Base-by-base conservation (phyloP, 2,797 vertebrate genomes). In the Eospalax fontanierii region DNA sequence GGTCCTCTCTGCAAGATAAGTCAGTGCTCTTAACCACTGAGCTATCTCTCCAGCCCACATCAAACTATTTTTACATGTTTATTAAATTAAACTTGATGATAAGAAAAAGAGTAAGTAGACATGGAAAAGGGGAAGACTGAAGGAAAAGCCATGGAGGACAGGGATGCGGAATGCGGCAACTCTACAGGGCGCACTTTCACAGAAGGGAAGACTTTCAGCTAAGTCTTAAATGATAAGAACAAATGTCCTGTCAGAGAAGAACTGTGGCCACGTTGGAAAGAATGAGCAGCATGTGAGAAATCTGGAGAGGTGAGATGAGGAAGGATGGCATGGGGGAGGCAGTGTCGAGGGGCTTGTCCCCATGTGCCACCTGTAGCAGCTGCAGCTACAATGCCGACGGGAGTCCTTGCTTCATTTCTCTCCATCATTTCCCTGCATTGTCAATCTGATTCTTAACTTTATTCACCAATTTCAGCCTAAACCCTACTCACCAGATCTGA, bases 61-160 rank as follows among this genome's bases (percentile, higher is more conserved):
- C n/a, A 38, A 78, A 82, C 46, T 68, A 73, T 70, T 96, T 90
- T 81, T 85, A 74, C 28, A 38, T 88, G 61, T 59, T 75, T 40
- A 90, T 70, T 78, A 76, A 66, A 75, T 35, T 59, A 92, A 87
- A 74, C 10, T 74, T 68, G 85, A 94, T 50, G 12, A 54, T 9
- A 92, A 88, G 30, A 57, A 46, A 95, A 87, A 74, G 33, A n/a
- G 68, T 30, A 70, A 86, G 59, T 21, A 70, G 33, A 66, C 19
- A 73, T 10, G 3, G 38, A 91, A 87, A 63, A 63, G 7, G 28
- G 78, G 46, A 73, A 63, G 38, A 65, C 40, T 33, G 9, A 50
- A 65, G 50, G 10, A 82, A 75, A 19, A 40, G n/a, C 57, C 43
- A 46, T 3, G 10, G 18, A 40, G 19, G 16, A 59, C 26, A 38